Evolutionary conservation across 2,113 vertebrate species (phyloP), one percentile per base, ranked within the genome.

Genomic region (Glaucomys volans): DNA sequence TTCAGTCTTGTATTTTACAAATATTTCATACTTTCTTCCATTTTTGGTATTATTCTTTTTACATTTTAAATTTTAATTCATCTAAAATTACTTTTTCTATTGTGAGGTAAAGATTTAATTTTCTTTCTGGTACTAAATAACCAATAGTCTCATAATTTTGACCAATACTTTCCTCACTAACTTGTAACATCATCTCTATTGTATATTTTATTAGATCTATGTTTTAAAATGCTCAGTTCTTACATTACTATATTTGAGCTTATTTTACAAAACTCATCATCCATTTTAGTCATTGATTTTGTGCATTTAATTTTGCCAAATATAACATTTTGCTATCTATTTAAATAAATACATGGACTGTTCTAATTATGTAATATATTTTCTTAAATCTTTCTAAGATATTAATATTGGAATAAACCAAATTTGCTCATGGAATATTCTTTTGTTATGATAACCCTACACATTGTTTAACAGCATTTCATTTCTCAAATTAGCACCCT

Each of bases 81-180:
- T 14, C 35, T 66, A 13, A 95, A 80, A 80, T 85, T 62, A 83
- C 28, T 59, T 75, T 82, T 89, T 72, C 8, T 85, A 10, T 42
- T 77, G 5, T 75, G 5, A 87, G 17, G 5, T 71, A 62, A 75
- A 82, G 18, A 71, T 52, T 71, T 87, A 87, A 47, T 47, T 59
- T 86, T 89, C 12, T 71, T 77, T 95, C 52, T 91, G 37, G 30
- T 83, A 82, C 71, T 87, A 72, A 47, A 22, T 80, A 88, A 90
- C 3, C 79, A 66, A 20, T 86, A 69, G 2, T 64, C 17, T 81
- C 9, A 47, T 92, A 86, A 47, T 5, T 79, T 87, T 95, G 35
- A 74, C 30, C 57, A 72, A 62, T 62, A 50, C 13, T 86, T 93
- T 95, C 59, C 37, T 67, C 30, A 66, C 50, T 77, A 30, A 90